These are phyloP conservation scores for Anthonomus grandis DNA, from an alignment of 1,140 invertebrate genomes.

Conservation along the genomic window DNA sequence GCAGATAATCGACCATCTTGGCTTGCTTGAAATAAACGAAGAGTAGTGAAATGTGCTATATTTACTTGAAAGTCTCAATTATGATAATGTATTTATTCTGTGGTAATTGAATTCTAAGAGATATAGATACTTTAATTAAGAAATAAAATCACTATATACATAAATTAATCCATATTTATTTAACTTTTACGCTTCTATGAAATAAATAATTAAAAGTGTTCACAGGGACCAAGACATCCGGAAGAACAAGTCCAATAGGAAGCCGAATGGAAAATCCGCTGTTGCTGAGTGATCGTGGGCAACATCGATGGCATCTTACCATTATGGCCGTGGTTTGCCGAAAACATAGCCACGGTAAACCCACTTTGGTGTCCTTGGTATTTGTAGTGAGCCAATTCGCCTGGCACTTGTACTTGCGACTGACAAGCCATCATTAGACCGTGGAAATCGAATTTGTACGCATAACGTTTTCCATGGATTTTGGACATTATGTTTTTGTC, in stretches of 20 bases:
- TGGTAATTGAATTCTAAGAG: too few species aligned
- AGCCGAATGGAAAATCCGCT: conserved; percentile 43
- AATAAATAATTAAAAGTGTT: too few species aligned
- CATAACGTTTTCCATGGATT: conserved; percentile 88
- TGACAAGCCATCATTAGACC: conserved; percentile 82
- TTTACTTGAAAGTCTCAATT: too few species aligned
- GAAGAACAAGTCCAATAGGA: conserved; percentile 50
- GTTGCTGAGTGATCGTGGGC: conserved; percentile 39
- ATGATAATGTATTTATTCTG: too few species aligned
- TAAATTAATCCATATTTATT: too few species aligned
- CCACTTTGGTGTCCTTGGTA: conserved; percentile 48
- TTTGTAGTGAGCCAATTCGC: conserved; percentile 51
- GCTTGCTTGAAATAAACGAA: too few species aligned
- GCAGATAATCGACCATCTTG: too few species aligned
- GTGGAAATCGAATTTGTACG: conserved; percentile 91
- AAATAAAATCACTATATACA: too few species aligned
- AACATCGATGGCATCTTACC: conserved; percentile 40
- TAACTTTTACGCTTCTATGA: too few species aligned
- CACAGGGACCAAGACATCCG: conserved; percentile 41
- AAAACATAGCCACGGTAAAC: conserved; percentile 46
- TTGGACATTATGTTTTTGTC: conserved; percentile 98
- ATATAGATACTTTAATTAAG: too few species aligned
- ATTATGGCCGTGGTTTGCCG: conserved; percentile 31
- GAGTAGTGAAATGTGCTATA: too few species aligned
- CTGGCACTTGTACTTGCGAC: conserved; percentile 53